These are phyloP conservation scores for Rhopalosiphum padi DNA, from an alignment of 1,140 invertebrate genomes.

Conservation along the genomic window DNA sequence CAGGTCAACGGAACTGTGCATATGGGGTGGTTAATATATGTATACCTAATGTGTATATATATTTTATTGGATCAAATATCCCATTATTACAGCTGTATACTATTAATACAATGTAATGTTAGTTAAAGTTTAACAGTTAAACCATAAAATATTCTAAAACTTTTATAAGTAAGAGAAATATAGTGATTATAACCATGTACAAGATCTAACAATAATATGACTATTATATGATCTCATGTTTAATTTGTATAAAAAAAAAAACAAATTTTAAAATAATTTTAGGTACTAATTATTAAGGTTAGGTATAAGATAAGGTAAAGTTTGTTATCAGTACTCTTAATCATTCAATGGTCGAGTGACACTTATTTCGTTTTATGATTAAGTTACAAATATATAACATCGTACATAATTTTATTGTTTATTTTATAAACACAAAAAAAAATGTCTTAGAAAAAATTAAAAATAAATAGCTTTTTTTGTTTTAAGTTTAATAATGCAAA, in stretches of 20 bases:
- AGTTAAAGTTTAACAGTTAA: background rate
- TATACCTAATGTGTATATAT: background rate
- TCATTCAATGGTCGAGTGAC: background rate
- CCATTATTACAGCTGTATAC: background rate
- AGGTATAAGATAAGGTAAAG: background rate
- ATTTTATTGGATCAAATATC: background rate
- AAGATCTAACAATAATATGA: background rate
- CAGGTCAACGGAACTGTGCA: conserved; percentile 40
- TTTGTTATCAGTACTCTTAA: background rate
- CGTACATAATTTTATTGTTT: background rate
- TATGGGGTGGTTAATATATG: conserved; percentile 38
- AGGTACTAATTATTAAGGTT: background rate
- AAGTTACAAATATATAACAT: background rate
- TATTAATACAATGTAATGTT: background rate
- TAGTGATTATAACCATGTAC: background rate
- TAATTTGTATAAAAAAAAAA: background rate
- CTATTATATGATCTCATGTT: background rate
- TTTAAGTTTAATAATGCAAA: background rate
- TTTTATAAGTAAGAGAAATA: background rate
- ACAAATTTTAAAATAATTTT: background rate
- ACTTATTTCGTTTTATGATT: background rate
- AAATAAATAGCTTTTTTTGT: background rate
- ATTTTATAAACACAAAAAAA: background rate
- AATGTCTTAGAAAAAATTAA: background rate
- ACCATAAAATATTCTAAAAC: background rate